Conservation (phyloP, 2,888 invertebrate species). For the Lepidocyrtinus sp. region DNA sequence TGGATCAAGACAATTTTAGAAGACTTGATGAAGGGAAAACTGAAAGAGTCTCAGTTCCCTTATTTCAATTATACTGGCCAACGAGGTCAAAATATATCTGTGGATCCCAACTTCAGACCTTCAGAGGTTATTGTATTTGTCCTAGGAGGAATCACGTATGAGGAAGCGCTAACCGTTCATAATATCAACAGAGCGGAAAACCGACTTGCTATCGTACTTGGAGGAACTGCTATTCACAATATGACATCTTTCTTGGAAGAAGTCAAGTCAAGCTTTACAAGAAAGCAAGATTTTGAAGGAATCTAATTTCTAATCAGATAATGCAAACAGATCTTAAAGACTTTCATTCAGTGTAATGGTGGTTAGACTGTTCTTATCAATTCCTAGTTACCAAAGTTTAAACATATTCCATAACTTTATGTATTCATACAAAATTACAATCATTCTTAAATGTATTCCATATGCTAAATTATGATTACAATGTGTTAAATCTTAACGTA, state of each 20-base stretch:
- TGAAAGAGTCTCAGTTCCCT: conserved; percentile 90
- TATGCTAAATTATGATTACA: no score
- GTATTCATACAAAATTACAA: no score
- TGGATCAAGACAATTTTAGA: conserved; percentile 90
- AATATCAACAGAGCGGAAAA: conserved; percentile 83
- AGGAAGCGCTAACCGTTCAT: conserved; percentile 91
- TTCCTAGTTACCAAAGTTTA: no score
- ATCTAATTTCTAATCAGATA: no score
- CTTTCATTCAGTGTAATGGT: neutral
- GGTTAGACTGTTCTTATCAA: neutral
- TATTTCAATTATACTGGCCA: conserved; percentile 76
- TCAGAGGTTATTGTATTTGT: conserved; percentile 97
- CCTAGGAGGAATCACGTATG: conserved; percentile 96
- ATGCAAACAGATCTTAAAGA: no score
- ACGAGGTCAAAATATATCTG: conserved; percentile 72
- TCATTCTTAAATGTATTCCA: no score
- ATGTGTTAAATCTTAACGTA: no score
- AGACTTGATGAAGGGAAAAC: conserved; percentile 89
- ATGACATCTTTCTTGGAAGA: conserved; percentile 86
- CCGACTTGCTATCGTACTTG: conserved; percentile 84
- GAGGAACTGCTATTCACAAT: conserved; percentile 94
- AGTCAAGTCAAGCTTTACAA: conserved; percentile 78
- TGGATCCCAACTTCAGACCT: conserved; percentile 75
- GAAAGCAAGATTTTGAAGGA: conserved; percentile 51
- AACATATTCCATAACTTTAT: no score